These are phyloP conservation scores for Drosophila azteca DNA, from an alignment of 1,140 invertebrate species.

Conservation along the genomic window DNA sequence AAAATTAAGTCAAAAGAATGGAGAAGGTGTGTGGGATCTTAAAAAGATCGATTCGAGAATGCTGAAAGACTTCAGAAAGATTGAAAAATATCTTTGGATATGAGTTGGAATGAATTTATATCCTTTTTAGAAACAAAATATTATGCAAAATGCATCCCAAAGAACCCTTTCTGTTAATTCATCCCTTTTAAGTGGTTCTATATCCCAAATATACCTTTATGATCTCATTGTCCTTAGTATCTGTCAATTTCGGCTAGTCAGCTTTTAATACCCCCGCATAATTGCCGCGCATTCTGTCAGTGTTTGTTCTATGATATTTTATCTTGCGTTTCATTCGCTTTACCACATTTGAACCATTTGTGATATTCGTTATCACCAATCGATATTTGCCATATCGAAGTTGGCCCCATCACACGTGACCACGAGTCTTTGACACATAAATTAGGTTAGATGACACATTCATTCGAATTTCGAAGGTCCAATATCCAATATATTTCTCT, in stretches of 20 bases:
- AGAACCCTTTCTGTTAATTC: too few relatives aligned
- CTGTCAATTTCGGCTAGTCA: too few relatives aligned
- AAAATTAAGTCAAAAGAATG: background rate
- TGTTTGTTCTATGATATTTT: constrained; percentile 4
- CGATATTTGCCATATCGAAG: constrained; percentile 1
- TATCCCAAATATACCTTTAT: too few relatives aligned
- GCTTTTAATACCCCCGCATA: constrained; percentile 2
- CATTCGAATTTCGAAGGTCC: background rate
- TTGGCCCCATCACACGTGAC: constrained; percentile 29
- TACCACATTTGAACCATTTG: constrained; percentile 9
- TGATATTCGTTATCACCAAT: constrained; percentile 25
- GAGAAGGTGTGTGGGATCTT: too few relatives aligned
- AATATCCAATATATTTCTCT: too few relatives aligned
- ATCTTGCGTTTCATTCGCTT: background rate
- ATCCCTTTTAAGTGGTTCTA: too few relatives aligned
- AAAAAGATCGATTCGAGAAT: too few relatives aligned
- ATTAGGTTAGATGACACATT: constrained; percentile 36
- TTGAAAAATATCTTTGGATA: too few relatives aligned
- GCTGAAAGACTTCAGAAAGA: too few relatives aligned
- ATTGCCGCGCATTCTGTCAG: constrained; percentile 11
- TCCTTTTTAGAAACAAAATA: background rate
- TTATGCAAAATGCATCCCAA: too few relatives aligned
- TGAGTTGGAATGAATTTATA: background rate
- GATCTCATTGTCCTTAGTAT: too few relatives aligned
- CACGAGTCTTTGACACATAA: constrained; percentile 28